Base-by-base conservation (phyloP, 2,888 invertebrate genomes). In the Leptopilina myrica region DNA sequence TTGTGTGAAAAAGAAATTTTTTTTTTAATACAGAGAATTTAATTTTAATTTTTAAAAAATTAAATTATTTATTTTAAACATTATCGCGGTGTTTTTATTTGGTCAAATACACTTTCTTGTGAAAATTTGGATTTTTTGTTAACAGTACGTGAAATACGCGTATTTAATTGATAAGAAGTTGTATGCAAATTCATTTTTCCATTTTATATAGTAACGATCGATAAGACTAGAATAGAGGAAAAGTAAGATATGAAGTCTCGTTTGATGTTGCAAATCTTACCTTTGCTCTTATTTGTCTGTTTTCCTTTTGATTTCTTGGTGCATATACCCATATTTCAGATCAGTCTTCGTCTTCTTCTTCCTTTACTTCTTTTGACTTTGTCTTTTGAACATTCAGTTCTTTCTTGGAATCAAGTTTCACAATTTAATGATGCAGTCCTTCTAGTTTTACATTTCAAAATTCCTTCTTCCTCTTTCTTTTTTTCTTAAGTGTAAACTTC, bases 91-190 rank as follows among this genome's bases (percentile, higher is more conserved):
- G 33, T 73, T 9, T 73, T 73, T 56, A 56, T 33, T 73, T 73
- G 73, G 73, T 73, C 56, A 56, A 59, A 69, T 69, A 69, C 73
- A 73, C 73, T 73, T 73, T 73, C 56, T 73, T 73, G 33, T 33
- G 33, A 33, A 59, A 73, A 33, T 73, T 56, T 33, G 56, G 73
- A 11, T 46, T 46, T 73, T 26, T 20, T 20, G 11, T 67, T 49
- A 53, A 9, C 11, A 49, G 12, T 69, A 69, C 69, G 49, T 46
- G 56, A 73, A 73, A 73, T 33, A 73, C 73, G 73, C 53, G 33
- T 33, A 33, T 33, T 73, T 62, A 26, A 26, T 53, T 69, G 49
- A 53, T 69, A 14, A 69, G 15, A 69, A 20, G 14, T 20, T 20
- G 12, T 26, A 14, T 49, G 53, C 20, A 12, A 49, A 26, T 69